Percentiles rank a stretch among this genome's conserved stretches.
These are phyloP conservation scores for Acleris emargana DNA, from an alignment of 2,888 invertebrate genomes.

Conservation along the genomic window DNA sequence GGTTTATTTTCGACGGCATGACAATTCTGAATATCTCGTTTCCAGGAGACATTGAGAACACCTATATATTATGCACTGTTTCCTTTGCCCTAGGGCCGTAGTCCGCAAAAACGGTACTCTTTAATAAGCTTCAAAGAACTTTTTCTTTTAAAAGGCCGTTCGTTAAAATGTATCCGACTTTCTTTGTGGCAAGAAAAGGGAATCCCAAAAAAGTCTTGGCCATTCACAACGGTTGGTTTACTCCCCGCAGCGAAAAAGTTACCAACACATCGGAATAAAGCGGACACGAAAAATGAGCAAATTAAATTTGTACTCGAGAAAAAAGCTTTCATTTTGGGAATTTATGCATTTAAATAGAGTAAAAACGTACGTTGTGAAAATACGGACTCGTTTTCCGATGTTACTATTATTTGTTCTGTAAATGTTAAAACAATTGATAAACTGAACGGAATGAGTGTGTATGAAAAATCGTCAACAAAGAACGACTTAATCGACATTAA, in stretches of 20 bases:
- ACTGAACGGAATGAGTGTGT: no score
- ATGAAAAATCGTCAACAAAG: no score
- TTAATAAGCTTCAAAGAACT: constrained; percentile 74
- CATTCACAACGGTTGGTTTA: constrained; percentile 69
- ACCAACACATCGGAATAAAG: constrained; percentile 53
- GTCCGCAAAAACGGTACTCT: constrained; percentile 62
- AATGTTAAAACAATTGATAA: no score
- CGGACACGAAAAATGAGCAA: constrained; percentile 55
- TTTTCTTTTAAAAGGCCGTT: constrained; percentile 66
- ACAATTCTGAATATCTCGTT: constrained; percentile 12
- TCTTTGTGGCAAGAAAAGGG: constrained; percentile 70
- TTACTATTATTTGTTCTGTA: no score
- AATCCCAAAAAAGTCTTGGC: constrained; percentile 63
- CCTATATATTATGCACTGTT: constrained; percentile 50
- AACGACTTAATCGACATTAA: no score
- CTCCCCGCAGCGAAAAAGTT: constrained; percentile 67
- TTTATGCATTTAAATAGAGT: constrained; percentile 6
- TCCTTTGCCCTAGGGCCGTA: constrained; percentile 54
- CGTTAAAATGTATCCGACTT: constrained; percentile 71
- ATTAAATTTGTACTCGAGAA: constrained; percentile 51
- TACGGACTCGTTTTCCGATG: no score
- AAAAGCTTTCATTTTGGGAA: constrained; percentile 12
- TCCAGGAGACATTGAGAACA: constrained; percentile 20
- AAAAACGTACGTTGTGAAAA: no score
- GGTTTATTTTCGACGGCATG: constrained; percentile 22